Percentiles rank a stretch among this genome's conserved stretches.
Evolutionary conservation across 2,113 vertebrate species (phyloP).

Genomic region (Microcebus griseorufus): DNA sequence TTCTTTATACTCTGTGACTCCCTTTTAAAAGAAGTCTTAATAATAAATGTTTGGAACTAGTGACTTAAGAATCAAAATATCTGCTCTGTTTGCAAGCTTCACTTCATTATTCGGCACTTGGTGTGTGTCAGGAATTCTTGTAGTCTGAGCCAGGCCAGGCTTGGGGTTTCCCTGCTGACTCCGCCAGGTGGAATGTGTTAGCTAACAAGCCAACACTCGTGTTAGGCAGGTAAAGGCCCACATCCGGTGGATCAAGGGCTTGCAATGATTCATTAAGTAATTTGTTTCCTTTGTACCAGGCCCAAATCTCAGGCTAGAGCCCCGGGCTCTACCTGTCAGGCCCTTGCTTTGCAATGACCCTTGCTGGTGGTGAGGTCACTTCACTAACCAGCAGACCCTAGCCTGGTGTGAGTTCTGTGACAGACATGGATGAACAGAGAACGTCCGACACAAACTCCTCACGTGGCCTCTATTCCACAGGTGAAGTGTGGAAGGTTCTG

Average conservation of each 20-base stretch:
- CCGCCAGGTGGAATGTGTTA: constrained; percentile 81
- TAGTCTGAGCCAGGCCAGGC: constrained; percentile 39
- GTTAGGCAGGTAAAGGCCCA: constrained; percentile 63
- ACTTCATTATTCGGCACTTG: neutral
- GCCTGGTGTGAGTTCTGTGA: neutral
- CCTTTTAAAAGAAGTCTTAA: constrained; percentile 32
- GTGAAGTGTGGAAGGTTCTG: neutral
- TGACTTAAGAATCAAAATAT: constrained; percentile 20
- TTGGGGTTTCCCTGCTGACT: constrained; percentile 82
- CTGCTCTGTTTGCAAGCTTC: neutral
- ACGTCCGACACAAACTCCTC: neutral
- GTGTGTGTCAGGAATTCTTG: constrained; percentile 44
- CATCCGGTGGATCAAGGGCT: constrained; percentile 62
- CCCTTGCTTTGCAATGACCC: constrained; percentile 10
- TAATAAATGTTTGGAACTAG: neutral
- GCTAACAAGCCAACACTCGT: constrained; percentile 76
- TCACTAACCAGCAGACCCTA: neutral
- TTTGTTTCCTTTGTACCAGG: constrained; percentile 62
- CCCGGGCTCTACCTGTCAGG: neutral
- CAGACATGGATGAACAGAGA: neutral
- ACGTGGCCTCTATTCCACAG: neutral
- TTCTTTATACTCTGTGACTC: neutral
- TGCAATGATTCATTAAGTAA: constrained; percentile 70
- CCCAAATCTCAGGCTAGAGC: constrained; percentile 19
- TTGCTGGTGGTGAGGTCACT: neutral